These are phyloP conservation scores for Chrysina gloriosa DNA, from an alignment of 2,888 invertebrate species.

Conservation along the genomic window DNA sequence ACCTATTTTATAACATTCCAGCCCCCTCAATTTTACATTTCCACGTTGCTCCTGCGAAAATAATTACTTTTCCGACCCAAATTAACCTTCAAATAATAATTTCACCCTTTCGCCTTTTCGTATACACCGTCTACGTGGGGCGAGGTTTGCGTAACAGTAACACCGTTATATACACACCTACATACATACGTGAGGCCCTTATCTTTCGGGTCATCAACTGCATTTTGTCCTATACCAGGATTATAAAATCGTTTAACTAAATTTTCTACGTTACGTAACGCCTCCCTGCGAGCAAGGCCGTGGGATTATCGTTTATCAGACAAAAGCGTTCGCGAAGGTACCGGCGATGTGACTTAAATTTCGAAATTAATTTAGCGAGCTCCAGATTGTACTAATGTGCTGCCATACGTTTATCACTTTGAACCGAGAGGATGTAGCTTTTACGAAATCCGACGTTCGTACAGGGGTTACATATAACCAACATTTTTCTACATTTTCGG, in stretches of 20 bases:
- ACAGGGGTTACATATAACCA: not conserved
- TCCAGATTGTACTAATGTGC: constrained; percentile 10
- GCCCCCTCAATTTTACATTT: too few relatives aligned
- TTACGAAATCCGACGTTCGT: not conserved
- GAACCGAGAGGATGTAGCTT: not conserved
- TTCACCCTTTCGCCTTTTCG: not conserved
- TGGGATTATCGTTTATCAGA: not conserved
- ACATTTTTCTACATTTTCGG: not conserved
- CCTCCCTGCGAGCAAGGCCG: not conserved
- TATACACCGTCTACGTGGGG: too few relatives aligned
- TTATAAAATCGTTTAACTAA: constrained; percentile 15
- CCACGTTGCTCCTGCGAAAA: not conserved
- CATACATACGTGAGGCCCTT: constrained; percentile 7
- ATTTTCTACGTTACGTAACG: constrained; percentile 6
- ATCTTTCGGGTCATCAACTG: constrained; percentile 16
- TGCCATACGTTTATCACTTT: not conserved
- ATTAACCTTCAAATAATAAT: not conserved
- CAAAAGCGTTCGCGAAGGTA: not conserved
- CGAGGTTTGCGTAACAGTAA: too few relatives aligned
- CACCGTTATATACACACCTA: not conserved
- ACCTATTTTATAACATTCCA: too few relatives aligned
- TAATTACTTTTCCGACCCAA: not conserved
- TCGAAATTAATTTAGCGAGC: constrained; percentile 8
- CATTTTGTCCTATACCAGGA: constrained; percentile 8
- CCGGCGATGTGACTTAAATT: constrained; percentile 16